Base-by-base conservation (phyloP, 1,140 invertebrate genomes). In the Meloidogyne chitwoodi region DNA sequence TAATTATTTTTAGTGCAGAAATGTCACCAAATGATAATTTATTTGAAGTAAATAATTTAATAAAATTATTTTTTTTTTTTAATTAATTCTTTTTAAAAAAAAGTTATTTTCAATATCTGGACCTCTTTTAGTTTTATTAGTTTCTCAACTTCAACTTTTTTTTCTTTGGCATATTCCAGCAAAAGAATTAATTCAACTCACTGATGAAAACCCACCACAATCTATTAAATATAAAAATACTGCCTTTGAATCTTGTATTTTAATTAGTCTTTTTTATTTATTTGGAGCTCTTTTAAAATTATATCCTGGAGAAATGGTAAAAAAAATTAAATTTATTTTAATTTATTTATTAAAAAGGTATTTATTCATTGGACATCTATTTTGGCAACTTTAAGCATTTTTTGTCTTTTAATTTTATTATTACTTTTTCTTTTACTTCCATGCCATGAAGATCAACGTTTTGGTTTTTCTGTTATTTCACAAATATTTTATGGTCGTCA, bases 401-500 rank as follows among this genome's bases (percentile, higher is more conserved):
- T 78, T 22, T 38, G 67, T 34, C 11, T 78, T 11, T 19, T 65
- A 16, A 29, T 79, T 22, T 24, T 56, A 34, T 22, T 68, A 24
- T 70, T 65, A 24, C 16, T 71, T 22, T 56, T 78, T 63, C 29
- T 69, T 65, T 31, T 41, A 16, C 31, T 48, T 31, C 27, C 64
- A 19, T 19, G 10, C 22, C 29, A 16, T 31, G 19, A 29, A 68
- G 10, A 24, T 31, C 12, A 34, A 27, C 8, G 12, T 81, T 79
- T 38, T 64, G 80, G 34, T 26, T 64, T 74, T n/a, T 38, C 44
- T 22, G n/a, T 83, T 22, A 48, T 83, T n/a, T 69, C 61, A 26
- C 74, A 80, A 10, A 44, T 82, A 41, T 82, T 77, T 65, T 82
- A 70, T 34, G 80, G 80, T 24, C 34, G 41, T 73, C 76, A 83